Base-by-base conservation (phyloP, 2,888 invertebrate genomes). In the Thereva nobilitata region DNA sequence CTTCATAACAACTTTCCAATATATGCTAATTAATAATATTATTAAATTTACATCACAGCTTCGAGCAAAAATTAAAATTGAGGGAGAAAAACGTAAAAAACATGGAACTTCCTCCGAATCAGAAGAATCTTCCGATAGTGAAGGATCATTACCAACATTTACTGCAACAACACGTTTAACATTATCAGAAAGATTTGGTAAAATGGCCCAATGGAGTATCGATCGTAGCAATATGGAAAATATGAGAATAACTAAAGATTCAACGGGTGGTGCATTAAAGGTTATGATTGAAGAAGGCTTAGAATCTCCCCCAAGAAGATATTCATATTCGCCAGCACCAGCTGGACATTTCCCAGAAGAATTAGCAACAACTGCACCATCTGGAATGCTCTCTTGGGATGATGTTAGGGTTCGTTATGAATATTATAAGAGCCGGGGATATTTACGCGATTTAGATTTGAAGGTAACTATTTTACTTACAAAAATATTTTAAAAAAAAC, bases 121-220 rank as follows among this genome's bases (percentile, higher is more conserved):
- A 41, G 87, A 87, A 72, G 85, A 84, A 38, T 86, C 87, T 61
- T 86, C 87, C 68, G 85, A 85, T 71, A 80, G 80, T 72, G 80
- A 80, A 67, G 75, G 76, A 34, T 85, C 86, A 4, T 78, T 85
- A 45, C 86, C 87, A 0, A 87, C 87, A 34, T 86, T 87, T 57
- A 87, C 85, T 35, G 84, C 85, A 4, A 85, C 85, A 1, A 85
- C 85, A 44, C 80, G 87, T 44, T 81, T 94, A 75, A 93, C 93
- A 0, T 83, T 94, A 9, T 93, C 93, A 0, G 93, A 94, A 80
- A 85, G 91, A 34, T 94, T 94, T 81, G 93, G 93, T 70, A 93
- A 93, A 84, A 92, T 94, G 88, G 93, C 93, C 34, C 93, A 93
- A 76, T 93, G 93, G 92, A 91, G 91, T 69, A 89, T 91, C 3